Evolutionary conservation across 2,888 invertebrate genomes (phyloP), one percentile per base, ranked within the genome.

Genomic region (Dasypolia templi): DNA sequence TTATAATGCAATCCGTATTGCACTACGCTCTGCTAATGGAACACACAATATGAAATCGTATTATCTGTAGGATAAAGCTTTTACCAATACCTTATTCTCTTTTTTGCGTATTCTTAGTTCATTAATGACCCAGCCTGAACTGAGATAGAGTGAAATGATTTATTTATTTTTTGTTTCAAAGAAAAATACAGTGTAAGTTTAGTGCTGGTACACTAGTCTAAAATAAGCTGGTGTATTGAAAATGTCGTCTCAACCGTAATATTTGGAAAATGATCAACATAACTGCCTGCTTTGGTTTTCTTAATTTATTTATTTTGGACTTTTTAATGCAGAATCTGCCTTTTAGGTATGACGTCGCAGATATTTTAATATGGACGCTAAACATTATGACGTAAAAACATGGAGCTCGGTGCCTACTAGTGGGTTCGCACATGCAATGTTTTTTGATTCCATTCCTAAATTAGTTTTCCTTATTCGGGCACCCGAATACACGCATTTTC

Each of bases 51-150:
- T 26, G 22, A 29, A 46, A 46, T 29, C 17, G 3, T 53, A 35
- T 75, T 59, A 19, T 69, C 69, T 72, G 19, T 56, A 14, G 29
- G 14, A 49, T 19, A 58, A 42, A 73, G 29, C 74, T 29, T 56
- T 35, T 59, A 42, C 29, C 29, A 32, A 42, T 32, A 42, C 32
- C 11, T 29, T 46, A 29, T 46, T 46, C 19, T 42, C 46, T n/a
- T 42, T 32, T 42, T 22, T 42, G 49, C 7, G 17, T 58, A 42
- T 49, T 42, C 19, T 49, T 32, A 22, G 19, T 49, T 26, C n/a
- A 51, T 22, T 26, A 42, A n/a, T 11, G 12, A 5, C 12, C 4
- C 29, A 29, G 1, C 4, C 35, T 22, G 26, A 22, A 17, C 55
- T 44, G 44, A 39, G n/a, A 56, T 49, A 59, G 32, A 59, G 22